Percentiles rank a stretch among this genome's conserved stretches.
phyloP scores from a whole-genome alignment of 2,888 invertebrate species.

The Pyrrhia umbra region DNA sequence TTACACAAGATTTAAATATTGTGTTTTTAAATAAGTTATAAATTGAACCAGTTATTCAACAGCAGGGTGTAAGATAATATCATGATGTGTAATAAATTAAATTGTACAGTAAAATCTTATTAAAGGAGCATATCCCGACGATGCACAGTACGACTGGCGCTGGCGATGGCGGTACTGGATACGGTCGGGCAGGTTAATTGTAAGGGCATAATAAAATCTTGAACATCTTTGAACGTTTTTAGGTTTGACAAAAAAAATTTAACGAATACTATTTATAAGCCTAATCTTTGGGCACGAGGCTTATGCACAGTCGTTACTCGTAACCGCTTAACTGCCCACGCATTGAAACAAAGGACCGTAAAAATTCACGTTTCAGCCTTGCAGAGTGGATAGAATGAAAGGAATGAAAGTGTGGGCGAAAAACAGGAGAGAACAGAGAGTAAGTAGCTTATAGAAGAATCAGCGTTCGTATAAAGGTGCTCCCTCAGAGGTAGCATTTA shows the following conservation, averaged over 20 bases:
- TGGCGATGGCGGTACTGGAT: no score
- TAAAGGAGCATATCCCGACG: no score
- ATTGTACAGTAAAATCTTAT: no score
- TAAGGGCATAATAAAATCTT: no score
- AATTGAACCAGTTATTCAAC: no score
- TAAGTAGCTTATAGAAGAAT: slow-evolving; percentile 25
- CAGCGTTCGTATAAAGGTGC: slow-evolving; percentile 6
- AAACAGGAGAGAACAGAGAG: not conserved
- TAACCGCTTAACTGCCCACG: slow-evolving; percentile 14
- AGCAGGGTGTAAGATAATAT: no score
- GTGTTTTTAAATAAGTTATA: no score
- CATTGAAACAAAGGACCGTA: slow-evolving; percentile 14
- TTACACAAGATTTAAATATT: no score
- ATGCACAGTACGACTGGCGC: no score
- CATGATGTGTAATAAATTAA: no score
- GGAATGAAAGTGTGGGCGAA: slow-evolving; percentile 31
- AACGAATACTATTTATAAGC: slow-evolving; percentile 1
- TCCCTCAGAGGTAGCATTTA: no score
- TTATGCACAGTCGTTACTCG: slow-evolving; percentile 6
- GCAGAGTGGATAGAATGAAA: not conserved
- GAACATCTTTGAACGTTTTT: not conserved
- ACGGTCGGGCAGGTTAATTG: no score
- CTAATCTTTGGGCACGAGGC: slow-evolving; percentile 9
- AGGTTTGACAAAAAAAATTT: not conserved
- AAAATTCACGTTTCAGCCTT: slow-evolving; percentile 25